phyloP scores from a whole-genome alignment of 2,888 invertebrate genomes.

The Myopa testacea region DNA sequence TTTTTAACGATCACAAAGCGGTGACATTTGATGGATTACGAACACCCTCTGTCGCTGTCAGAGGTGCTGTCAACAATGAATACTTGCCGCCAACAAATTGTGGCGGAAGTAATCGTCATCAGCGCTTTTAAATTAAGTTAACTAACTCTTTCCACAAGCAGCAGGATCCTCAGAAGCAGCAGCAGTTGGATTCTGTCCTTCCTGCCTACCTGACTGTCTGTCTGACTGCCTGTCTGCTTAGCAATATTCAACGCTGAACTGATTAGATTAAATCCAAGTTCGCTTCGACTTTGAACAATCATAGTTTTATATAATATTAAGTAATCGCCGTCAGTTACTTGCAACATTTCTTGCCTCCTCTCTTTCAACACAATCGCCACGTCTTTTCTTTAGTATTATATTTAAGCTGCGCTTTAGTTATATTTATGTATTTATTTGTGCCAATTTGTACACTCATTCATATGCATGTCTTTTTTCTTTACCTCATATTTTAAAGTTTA shows the following conservation, averaged over 20 bases:
- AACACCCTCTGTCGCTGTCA: background rate
- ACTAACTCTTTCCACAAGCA: background rate
- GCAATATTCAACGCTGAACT: constrained; percentile 46
- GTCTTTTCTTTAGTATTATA: background rate
- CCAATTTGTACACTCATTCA: too few relatives aligned
- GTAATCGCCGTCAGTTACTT: constrained; percentile 5
- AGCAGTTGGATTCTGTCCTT: background rate
- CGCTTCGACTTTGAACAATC: background rate
- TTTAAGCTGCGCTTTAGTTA: constrained; percentile 15
- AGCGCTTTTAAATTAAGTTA: background rate
- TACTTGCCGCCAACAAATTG: constrained; percentile 45
- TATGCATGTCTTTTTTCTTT: too few relatives aligned
- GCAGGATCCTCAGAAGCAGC: background rate
- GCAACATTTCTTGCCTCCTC: background rate
- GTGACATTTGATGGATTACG: constrained; percentile 17
- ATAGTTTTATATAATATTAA: background rate
- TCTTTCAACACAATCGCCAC: background rate
- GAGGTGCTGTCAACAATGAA: background rate
- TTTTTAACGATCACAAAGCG: constrained; percentile 56
- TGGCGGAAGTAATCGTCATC: background rate
- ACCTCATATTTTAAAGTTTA: too few relatives aligned
- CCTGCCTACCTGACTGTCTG: background rate
- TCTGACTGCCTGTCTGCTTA: too few relatives aligned
- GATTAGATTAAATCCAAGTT: constrained; percentile 47
- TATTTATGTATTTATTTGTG: too few relatives aligned